These are phyloP conservation scores for Anguilla japonica DNA, from an alignment of 2,113 vertebrate species.

Conservation along the genomic window DNA sequence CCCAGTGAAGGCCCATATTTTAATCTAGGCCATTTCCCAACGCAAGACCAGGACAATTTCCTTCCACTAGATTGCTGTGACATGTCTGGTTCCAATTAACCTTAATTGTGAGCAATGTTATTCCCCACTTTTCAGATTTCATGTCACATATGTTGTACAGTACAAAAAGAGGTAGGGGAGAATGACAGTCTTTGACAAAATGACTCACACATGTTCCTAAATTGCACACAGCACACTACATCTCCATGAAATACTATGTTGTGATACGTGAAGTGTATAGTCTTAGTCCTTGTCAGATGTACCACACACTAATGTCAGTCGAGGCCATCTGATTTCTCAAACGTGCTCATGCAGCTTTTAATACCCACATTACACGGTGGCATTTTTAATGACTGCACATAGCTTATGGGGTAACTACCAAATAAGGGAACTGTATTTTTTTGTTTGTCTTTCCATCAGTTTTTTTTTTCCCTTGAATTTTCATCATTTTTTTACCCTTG, in stretches of 20 bases:
- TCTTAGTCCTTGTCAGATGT: no score
- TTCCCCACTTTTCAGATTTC: constrained; percentile 45
- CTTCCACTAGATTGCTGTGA: constrained; percentile 80
- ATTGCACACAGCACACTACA: background rate
- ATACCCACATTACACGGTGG: background rate
- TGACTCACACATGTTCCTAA: background rate
- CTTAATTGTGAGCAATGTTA: constrained; percentile 80
- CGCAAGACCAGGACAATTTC: constrained; percentile 70
- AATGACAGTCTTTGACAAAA: background rate
- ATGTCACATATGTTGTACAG: constrained; percentile 15
- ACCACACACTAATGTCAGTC: no score
- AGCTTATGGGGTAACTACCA: background rate
- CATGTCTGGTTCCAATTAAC: constrained; percentile 88
- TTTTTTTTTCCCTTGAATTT: no score
- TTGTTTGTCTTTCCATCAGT: no score
- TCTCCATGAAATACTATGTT: background rate
- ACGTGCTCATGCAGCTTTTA: background rate
- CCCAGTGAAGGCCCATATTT: constrained; percentile 59
- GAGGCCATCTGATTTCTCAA: background rate
- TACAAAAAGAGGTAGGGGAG: background rate
- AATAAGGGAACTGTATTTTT: no score
- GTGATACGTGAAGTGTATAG: background rate
- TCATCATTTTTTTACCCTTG: no score
- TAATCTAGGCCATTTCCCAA: constrained; percentile 66
- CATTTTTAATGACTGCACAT: background rate